phyloP scores from a whole-genome alignment of 2,888 invertebrate genomes.

The Drosophila multiciliata region DNA sequence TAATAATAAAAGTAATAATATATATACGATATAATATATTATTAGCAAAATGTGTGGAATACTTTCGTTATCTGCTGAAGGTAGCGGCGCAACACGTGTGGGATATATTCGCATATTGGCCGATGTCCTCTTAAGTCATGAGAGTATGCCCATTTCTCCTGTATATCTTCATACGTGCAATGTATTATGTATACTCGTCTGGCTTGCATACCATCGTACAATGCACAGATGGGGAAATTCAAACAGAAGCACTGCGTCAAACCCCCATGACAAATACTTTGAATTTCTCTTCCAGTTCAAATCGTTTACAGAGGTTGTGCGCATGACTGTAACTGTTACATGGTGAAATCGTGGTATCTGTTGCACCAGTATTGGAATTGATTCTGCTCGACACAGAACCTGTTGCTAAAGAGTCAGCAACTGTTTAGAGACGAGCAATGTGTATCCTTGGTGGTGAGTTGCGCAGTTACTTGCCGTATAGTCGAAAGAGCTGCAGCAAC shows the following conservation, averaged over 20 bases:
- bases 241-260: slow-evolving; percentile 8
- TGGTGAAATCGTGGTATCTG: slow-evolving; percentile 16
- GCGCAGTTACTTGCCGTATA: slow-evolving; percentile 45
- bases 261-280: slow-evolving; percentile 5
- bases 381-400: slow-evolving; percentile 59
- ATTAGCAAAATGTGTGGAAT: slow-evolving; percentile 14
- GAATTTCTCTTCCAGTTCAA: slow-evolving; percentile 15
- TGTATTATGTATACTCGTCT: slow-evolving; percentile 10
- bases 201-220: slow-evolving; percentile 20
- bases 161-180: slow-evolving; percentile 44
- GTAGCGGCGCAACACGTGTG: slow-evolving; percentile 20
- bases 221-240: slow-evolving; percentile 42
- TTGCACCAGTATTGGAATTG: slow-evolving; percentile 7
- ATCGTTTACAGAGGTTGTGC: slow-evolving; percentile 23
- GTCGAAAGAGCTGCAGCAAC: slow-evolving; percentile 60
- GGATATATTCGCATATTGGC: background rate
- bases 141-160: slow-evolving; percentile 43
- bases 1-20: background rate
- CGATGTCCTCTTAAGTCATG: slow-evolving; percentile 13
- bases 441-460: slow-evolving; percentile 54
- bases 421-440: slow-evolving; percentile 66
- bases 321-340: slow-evolving; percentile 36
- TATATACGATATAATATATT: too few species aligned
- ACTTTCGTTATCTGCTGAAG: slow-evolving; percentile 1
- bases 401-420: slow-evolving; percentile 82